These are phyloP conservation scores for Mustela lutreola DNA, from an alignment of 2,113 vertebrate genomes.

Conservation along the genomic window DNA sequence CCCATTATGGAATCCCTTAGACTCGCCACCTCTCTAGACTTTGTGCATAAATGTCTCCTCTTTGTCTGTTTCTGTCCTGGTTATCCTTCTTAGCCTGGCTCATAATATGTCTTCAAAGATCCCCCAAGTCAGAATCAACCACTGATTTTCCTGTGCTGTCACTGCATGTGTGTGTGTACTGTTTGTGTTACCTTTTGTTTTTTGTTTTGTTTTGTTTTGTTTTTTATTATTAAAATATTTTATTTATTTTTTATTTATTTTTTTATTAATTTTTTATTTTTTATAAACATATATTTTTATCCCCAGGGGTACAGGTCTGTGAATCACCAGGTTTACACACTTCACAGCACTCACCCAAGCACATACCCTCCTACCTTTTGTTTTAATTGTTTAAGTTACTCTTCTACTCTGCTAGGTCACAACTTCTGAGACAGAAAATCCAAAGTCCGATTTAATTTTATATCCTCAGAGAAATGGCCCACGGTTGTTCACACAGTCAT, in stretches of 20 bases:
- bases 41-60: neutral
- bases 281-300: no score
- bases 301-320: no score
- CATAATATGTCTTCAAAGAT: neutral
- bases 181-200: neutral
- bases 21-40: no score
- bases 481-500: neutral
- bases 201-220: neutral
- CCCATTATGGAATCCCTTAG: no score
- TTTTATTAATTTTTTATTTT: no score
- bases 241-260: no score
- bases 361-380: neutral
- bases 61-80: neutral
- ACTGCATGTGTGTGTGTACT: neutral
- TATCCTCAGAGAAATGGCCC: neutral
- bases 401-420: neutral
- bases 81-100: neutral
- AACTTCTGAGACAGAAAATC: neutral
- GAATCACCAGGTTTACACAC: no score
- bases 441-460: neutral
- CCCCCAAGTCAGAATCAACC: neutral
- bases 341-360: no score
- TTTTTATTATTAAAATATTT: no score
- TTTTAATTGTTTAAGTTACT: neutral
- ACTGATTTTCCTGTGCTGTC: neutral